phyloP scores from a whole-genome alignment of 2,888 invertebrate genomes.

The Caenorhabditis becei region DNA sequence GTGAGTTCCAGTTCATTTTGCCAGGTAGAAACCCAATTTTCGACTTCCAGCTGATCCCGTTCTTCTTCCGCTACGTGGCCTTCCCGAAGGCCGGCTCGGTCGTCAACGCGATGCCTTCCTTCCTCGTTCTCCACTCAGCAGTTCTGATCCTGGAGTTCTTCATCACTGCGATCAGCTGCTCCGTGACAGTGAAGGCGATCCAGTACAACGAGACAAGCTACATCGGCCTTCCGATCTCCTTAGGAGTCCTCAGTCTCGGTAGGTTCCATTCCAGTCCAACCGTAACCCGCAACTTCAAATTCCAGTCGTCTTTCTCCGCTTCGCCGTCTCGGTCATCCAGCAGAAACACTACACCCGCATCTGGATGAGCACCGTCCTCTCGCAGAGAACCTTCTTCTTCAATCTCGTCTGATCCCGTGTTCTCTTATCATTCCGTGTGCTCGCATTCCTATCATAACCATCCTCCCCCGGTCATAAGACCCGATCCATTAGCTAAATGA shows the following conservation, averaged over 20 bases:
- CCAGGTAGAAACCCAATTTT: no score
- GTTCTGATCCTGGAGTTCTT: neutral
- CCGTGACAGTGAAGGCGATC: neutral
- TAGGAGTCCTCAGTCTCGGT: neutral
- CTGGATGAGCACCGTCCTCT: slow-evolving; percentile 13
- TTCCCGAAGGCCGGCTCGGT: slow-evolving; percentile 1
- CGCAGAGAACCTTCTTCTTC: neutral
- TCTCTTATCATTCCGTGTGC: no score
- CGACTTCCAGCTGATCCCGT: slow-evolving; percentile 19
- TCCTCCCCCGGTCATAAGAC: no score
- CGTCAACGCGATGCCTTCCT: neutral
- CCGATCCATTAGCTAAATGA: no score
- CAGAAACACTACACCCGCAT: slow-evolving; percentile 9
- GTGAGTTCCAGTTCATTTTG: slow-evolving; percentile 27
- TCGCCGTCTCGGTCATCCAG: neutral
- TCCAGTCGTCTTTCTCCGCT: slow-evolving; percentile 22
- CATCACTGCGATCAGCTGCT: no score
- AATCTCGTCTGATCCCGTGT: slow-evolving; percentile 12
- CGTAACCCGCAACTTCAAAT: neutral
- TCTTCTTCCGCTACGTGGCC: slow-evolving; percentile 8
- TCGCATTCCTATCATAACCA: no score
- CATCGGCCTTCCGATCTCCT: neutral
- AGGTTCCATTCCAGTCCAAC: neutral
- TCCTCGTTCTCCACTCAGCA: slow-evolving; percentile 11
- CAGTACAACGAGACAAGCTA: neutral